Conservation (phyloP, 2,888 invertebrate genomes). For the Pimpla rufipes region DNA sequence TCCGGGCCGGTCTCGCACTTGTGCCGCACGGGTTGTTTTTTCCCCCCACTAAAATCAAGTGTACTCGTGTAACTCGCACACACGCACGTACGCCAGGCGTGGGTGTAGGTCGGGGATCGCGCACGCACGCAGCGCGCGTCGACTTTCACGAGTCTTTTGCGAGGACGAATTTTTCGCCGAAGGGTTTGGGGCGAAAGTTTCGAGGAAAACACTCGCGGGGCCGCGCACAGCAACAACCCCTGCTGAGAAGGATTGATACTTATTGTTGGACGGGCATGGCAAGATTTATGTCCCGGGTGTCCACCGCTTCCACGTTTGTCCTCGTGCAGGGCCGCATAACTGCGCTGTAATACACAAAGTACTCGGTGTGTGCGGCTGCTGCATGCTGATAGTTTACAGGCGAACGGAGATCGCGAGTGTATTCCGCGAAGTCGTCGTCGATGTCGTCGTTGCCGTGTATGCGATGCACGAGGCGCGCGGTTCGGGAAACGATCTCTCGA, state of each 20-base stretch:
- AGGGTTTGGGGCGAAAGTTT: slow-evolving; percentile 54
- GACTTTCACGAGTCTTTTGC: slow-evolving; percentile 49
- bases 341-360: slow-evolving; percentile 13
- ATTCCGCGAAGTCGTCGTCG: neutral
- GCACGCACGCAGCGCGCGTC: slow-evolving; percentile 49
- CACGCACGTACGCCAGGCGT: slow-evolving; percentile 2
- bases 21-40: slow-evolving; percentile 12
- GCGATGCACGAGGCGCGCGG: slow-evolving; percentile 22
- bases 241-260: slow-evolving; percentile 69
- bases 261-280: slow-evolving; percentile 66
- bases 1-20: slow-evolving; percentile 23
- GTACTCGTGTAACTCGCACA: slow-evolving; percentile 2
- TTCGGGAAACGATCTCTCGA: slow-evolving; percentile 35
- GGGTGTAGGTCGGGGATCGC: neutral
- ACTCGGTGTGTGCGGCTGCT: neutral
- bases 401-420: neutral
- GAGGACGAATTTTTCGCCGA: slow-evolving; percentile 46
- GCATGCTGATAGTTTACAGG: slow-evolving; percentile 26
- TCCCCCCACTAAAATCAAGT: slow-evolving; percentile 25
- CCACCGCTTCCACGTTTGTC: slow-evolving; percentile 56
- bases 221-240: slow-evolving; percentile 12
- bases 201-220: slow-evolving; percentile 63
- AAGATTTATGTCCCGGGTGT: slow-evolving; percentile 66
- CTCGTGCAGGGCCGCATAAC: slow-evolving; percentile 20
- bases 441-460: neutral